Conservation (phyloP, 2,113 vertebrate genomes). For the Cyprinodon brontotheroides region DNA sequence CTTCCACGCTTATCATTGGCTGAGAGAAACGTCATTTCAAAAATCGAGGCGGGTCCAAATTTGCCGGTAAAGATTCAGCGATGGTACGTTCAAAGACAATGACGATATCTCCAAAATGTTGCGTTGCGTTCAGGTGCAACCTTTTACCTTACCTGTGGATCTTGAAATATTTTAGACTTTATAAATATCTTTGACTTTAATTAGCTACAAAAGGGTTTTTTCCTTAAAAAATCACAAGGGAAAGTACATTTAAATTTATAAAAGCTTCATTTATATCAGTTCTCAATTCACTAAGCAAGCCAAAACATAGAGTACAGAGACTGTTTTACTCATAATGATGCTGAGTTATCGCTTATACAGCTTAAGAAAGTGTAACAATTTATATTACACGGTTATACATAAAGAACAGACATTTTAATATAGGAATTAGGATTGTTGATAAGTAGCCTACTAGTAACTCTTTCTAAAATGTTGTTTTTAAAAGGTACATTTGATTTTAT, state of each 20-base stretch:
- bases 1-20: constrained; percentile 48
- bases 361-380: too few species aligned
- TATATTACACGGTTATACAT: too few species aligned
- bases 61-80: not conserved
- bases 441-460: too few species aligned
- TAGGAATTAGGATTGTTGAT: too few species aligned
- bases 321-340: too few species aligned
- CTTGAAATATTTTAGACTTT: not conserved
- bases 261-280: not conserved
- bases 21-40: constrained; percentile 18
- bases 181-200: not conserved
- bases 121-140: constrained; percentile 25
- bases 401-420: too few species aligned
- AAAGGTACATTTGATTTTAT: too few species aligned
- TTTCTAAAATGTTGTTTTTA: too few species aligned
- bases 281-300: not conserved
- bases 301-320: too few species aligned
- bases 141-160: too few species aligned
- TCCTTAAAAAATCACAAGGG: too few species aligned
- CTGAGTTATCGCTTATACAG: too few species aligned
- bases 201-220: not conserved
- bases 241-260: not conserved
- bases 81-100: constrained; percentile 17
- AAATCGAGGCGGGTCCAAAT: constrained; percentile 31
- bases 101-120: not conserved